Conservation (phyloP, 30 jellyfish, hydroid and myxozoan genomes). For the Turritopsis rubra region DNA sequence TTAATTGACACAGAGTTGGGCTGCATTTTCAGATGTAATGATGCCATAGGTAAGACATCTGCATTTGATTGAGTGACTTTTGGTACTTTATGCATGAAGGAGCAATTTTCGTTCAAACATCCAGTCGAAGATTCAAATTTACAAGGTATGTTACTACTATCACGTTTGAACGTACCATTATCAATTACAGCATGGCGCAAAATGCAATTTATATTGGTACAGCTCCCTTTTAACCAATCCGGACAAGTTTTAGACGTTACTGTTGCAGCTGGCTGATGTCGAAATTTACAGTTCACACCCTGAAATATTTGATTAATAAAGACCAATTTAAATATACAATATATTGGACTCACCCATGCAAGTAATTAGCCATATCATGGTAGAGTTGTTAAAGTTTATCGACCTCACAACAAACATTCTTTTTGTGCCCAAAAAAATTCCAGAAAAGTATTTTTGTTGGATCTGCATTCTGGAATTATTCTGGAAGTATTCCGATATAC, state of each 20-base stretch:
- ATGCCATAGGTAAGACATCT: neutral
- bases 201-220: conserved; percentile 46
- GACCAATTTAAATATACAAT: neutral
- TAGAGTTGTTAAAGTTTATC: too few relatives aligned
- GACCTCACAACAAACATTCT: too few relatives aligned
- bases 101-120: conserved; percentile 60
- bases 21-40: neutral
- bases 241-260: conserved; percentile 60
- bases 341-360: too few relatives aligned
- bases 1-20: neutral
- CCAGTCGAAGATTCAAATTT: conserved; percentile 27
- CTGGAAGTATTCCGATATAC: too few relatives aligned
- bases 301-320: conserved; percentile 13
- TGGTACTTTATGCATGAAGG: conserved; percentile 40
- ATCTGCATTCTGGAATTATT: too few relatives aligned
- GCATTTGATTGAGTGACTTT: neutral
- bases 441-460: too few relatives aligned
- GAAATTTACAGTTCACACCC: conserved; percentile 74
- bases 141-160: conserved; percentile 50
- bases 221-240: conserved; percentile 80
- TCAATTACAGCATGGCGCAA: conserved; percentile 67
- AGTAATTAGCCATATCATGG: too few relatives aligned
- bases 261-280: conserved; percentile 98
- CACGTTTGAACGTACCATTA: neutral
- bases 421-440: too few relatives aligned